Base-by-base conservation (phyloP, 2,113 vertebrate genomes). In the Sigmodon hispidus region DNA sequence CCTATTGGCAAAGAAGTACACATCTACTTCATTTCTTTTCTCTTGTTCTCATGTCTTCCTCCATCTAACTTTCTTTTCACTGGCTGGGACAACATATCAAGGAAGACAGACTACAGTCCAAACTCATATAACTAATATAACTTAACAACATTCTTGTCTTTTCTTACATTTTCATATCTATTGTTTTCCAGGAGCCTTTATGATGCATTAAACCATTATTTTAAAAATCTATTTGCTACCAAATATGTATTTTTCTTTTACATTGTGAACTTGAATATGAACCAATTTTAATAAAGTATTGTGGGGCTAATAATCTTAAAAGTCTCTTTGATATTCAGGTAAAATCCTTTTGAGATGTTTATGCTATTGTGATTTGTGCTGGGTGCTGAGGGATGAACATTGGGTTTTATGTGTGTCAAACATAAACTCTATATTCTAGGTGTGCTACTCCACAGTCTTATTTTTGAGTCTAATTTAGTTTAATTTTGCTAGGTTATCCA, bases 331-430 rank as follows among this genome's bases (percentile, higher is more conserved):
- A 91, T 84, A 91, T 6, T 36, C 24, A 95, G 87, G 57, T 61
- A 81, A 83, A 26, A 70, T 16, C 72, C n/a, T 90, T 94, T 94
- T 63, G 10, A 94, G 81, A 96, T 43, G 48, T 13, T 36, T 55
- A 31, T 76, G 77, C 9, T 63, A 75, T 63, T 5, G 31, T 73
- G 61, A 83, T 77, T 77, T 70, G 31, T 65, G 43, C 36, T 90
- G 45, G 80, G 80, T 40, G 21, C 29, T 59, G 67, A 34, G 65
- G 40, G 19, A 48, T 34, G 21, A 72, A 59, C 26, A 21, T 21
- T 59, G 40, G 65, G 65, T 55, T 19, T 91, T 22, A 36, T 40
- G n/a, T 40, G 36, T 83, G 29, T 43, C 57, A 73, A 83, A n/a
- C 24, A 50, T 59, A 3, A 36, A 29, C 21, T 45, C 40, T 52